phyloP scores from a whole-genome alignment of 1,140 invertebrate genomes.

The Achroia grisella region DNA sequence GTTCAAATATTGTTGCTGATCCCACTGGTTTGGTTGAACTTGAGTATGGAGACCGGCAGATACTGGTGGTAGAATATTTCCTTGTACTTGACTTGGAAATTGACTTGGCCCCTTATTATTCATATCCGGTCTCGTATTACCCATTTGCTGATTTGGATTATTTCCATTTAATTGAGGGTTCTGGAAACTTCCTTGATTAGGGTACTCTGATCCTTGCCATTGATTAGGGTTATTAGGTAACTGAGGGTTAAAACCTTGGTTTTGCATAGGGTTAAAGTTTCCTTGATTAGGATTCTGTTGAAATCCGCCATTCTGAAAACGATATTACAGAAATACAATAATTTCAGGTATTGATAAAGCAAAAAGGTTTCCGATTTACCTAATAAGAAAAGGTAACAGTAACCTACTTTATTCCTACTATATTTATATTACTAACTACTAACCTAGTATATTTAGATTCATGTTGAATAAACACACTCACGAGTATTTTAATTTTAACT shows the following conservation, averaged over 20 bases:
- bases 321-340: no score
- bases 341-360: no score
- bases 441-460: no score
- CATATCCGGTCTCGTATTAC: neutral
- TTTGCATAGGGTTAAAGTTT: neutral
- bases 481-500: no score
- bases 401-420: no score
- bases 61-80: no score
- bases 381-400: no score
- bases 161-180: neutral
- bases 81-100: neutral
- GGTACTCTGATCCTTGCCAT: neutral
- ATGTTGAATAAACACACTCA: no score
- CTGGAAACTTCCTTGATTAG: neutral
- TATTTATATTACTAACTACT: no score
- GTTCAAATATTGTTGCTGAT: neutral
- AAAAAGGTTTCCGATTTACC: no score
- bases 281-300: neutral
- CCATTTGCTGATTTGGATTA: neutral
- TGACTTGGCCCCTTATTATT: neutral
- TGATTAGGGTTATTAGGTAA: neutral
- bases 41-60: neutral
- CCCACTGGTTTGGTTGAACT: neutral
- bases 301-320: neutral
- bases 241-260: neutral